A percentile compares a stretch with the other conserved stretches of the same genome.
Conservation (phyloP, 2,888 invertebrate genomes). For the Caenorhabditis plicata region DNA sequence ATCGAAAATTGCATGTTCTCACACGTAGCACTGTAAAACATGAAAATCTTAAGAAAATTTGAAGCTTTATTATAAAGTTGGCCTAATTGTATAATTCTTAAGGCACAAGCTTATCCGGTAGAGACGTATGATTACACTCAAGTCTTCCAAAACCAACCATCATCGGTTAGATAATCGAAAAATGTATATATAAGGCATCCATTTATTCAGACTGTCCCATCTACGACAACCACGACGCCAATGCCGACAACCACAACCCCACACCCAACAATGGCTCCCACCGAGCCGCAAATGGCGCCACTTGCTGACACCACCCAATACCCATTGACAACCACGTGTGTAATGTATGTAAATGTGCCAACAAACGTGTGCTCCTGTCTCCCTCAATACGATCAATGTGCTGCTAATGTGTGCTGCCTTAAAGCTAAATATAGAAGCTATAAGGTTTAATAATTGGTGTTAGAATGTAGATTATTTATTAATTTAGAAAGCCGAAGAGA, state of each 20-base stretch:
- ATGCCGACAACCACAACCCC: slow-evolving; percentile 10
- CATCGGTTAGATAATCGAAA: slow-evolving; percentile 9
- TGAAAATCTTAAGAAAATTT: too few relatives aligned
- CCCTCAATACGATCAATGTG: slow-evolving; percentile 54
- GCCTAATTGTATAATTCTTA: too few relatives aligned
- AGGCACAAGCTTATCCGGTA: slow-evolving; percentile 11
- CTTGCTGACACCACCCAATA: slow-evolving; percentile 34
- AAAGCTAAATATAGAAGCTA: slow-evolving; percentile 44
- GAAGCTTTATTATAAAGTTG: too few relatives aligned
- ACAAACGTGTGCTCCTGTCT: slow-evolving; percentile 42
- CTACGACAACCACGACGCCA: slow-evolving; percentile 14
- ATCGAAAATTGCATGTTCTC: too few relatives aligned
- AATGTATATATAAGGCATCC: slow-evolving; percentile 9
- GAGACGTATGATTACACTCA: slow-evolving; percentile 32
- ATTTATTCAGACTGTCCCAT: slow-evolving; percentile 7
- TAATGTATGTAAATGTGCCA: slow-evolving; percentile 39
- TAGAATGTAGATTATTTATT: not conserved
- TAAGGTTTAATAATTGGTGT: slow-evolving; percentile 39
- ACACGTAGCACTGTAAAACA: too few relatives aligned
- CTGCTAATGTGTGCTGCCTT: slow-evolving; percentile 52
- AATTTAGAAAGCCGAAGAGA: slow-evolving; percentile 28
- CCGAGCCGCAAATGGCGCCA: too few relatives aligned
- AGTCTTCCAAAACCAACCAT: slow-evolving; percentile 3
- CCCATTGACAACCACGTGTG: slow-evolving; percentile 53
- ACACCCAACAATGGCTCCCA: slow-evolving; percentile 1